Base-by-base conservation (phyloP, 2,113 vertebrate genomes). In the Melanerpes aurifrons region DNA sequence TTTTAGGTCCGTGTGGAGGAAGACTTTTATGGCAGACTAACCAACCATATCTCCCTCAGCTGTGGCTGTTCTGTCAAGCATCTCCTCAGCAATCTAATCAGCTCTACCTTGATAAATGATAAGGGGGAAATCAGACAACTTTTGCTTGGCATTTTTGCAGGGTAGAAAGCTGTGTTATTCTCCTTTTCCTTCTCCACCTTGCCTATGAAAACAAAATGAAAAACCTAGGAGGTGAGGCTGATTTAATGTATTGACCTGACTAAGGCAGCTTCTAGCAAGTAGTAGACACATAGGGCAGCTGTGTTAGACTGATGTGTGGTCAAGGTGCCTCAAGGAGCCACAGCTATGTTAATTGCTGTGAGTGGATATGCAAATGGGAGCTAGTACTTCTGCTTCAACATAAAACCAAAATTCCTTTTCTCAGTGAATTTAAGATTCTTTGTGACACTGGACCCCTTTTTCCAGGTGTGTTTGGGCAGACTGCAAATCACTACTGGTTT, bases 41-140 rank as follows among this genome's bases (percentile, higher is more conserved):
- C 22, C 70, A 43, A 29, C 31, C 12, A 0, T 40, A 40, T n/a
- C 69, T 67, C 47, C 12, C 22, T 71, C 69, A 28, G 14, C 14
- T 90, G 35, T 43, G 88, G 66, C 31, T 86, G 53, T 47, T 92
- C 47, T 86, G 59, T 40, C 71, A 86, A 93, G 9, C 10, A 45
- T 70, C 53, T 66, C 61, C 73, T 73, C 64, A 90, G 47, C 53
- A 90, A 43, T 26, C 12, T 88, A 43, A 88, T 94, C 86, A 90
- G 47, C 28, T 66, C 77, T 86, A 25, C 37, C 22, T 62, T 86
- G 63, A 80, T 35, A 19, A 17, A 74, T 31, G 17, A 53, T n/a
- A 74, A 84, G 20, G 24, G 19, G 5, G 83, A 89, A 31, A 73
- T 15, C 25, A 83, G 47, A 47, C 7, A 63, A 35, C 6, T 59